Evolutionary conservation across 2,113 vertebrate species (phyloP).

Genomic region (Podarcis cretensis): DNA sequence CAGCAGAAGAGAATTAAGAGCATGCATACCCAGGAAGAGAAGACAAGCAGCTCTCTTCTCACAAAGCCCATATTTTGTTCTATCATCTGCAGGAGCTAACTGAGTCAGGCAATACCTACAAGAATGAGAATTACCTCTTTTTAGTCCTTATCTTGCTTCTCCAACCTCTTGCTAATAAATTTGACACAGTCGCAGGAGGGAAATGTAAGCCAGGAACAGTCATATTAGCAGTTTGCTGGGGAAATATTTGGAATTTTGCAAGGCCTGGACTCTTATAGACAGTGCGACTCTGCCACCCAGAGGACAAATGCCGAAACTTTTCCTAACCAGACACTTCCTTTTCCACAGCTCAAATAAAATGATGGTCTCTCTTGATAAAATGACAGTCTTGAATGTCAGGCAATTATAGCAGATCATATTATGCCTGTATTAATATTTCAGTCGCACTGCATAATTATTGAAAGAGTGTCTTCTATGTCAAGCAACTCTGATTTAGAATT

Average conservation of each 20-base stretch:
- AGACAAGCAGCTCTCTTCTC: not conserved
- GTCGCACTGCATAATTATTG: not conserved
- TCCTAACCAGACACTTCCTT: not conserved
- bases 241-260: not conserved
- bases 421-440: constrained; percentile 7
- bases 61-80: not conserved
- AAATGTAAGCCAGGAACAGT: not conserved
- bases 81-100: not conserved
- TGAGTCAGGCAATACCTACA: no score
- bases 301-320: not conserved
- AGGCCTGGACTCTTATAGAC: not conserved
- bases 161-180: not conserved
- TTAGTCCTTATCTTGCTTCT: not conserved
- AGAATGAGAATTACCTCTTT: not conserved
- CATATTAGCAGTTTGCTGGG: not conserved
- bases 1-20: not conserved
- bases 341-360: not conserved
- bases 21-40: not conserved
- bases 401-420: constrained; percentile 9
- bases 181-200: not conserved
- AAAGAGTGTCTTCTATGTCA: not conserved
- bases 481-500: not conserved
- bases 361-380: not conserved
- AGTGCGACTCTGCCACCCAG: constrained; percentile 10
- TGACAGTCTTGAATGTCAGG: not conserved